Percentiles rank a stretch among this genome's conserved stretches.
Evolutionary conservation across 2,888 invertebrate species (phyloP).

Genomic region (Notocelia uddmanniana): DNA sequence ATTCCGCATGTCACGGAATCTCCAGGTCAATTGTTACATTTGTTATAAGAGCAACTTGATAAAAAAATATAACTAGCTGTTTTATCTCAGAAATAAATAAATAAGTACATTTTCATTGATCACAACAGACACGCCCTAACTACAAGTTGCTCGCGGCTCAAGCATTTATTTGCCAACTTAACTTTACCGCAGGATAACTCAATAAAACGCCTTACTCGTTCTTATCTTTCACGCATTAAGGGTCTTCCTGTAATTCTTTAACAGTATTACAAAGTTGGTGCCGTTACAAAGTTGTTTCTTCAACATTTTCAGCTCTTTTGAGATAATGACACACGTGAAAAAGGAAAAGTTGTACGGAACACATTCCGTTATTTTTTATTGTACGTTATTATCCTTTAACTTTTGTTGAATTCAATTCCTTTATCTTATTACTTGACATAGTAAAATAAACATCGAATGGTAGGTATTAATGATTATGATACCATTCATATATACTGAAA

Average conservation of each 20-base stretch:
- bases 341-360: conserved; percentile 21
- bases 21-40: too few species aligned
- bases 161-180: conserved; percentile 9
- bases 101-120: conserved; percentile 18
- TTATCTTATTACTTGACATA: not conserved
- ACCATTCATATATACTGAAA: too few species aligned
- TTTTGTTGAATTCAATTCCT: not conserved
- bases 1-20: too few species aligned
- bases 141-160: conserved; percentile 11
- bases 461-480: too few species aligned
- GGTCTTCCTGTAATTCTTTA: conserved; percentile 1
- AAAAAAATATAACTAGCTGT: too few species aligned
- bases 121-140: conserved; percentile 16
- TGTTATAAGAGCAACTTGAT: too few species aligned
- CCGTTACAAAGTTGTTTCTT: conserved; percentile 26
- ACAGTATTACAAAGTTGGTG: not conserved
- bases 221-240: conserved; percentile 1
- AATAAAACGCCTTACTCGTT: conserved; percentile 6
- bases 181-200: conserved; percentile 1
- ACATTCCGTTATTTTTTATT: conserved; percentile 11
- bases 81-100: too few species aligned
- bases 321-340: conserved; percentile 44
- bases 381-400: conserved; percentile 2
- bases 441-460: too few species aligned
- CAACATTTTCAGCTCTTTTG: conserved; percentile 27